phyloP scores from a whole-genome alignment of 2,888 invertebrate species.

The Erebia ligea region DNA sequence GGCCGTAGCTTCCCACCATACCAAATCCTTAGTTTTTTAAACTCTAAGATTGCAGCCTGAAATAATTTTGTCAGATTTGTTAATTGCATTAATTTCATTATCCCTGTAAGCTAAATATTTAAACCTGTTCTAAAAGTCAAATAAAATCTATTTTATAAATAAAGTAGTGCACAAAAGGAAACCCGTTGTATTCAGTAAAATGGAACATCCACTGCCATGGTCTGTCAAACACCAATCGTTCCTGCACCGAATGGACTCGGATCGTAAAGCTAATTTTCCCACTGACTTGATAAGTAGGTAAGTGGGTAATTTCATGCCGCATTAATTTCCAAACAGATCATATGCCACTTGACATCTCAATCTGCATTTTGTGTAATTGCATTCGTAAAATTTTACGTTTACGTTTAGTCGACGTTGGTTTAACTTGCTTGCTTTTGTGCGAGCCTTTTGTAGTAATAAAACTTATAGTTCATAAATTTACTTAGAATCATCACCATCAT shows the following conservation, averaged over 20 bases:
- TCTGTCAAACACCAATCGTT: conserved; percentile 67
- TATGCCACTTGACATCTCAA: conserved; percentile 40
- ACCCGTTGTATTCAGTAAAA: conserved; percentile 6
- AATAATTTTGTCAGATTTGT: no score
- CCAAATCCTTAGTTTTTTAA: no score
- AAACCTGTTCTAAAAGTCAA: neutral
- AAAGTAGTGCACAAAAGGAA: neutral
- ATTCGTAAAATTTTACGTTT: neutral
- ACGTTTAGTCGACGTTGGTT: neutral
- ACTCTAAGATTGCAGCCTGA: no score
- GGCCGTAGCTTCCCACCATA: no score
- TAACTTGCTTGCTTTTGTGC: neutral
- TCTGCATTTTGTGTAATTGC: conserved; percentile 24
- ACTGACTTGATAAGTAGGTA: conserved; percentile 78
- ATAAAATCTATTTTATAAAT: neutral
- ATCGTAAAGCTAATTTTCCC: conserved; percentile 76
- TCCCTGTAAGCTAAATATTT: no score
- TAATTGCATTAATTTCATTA: no score
- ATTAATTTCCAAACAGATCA: conserved; percentile 72
- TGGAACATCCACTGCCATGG: conserved; percentile 42
- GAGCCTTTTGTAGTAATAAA: no score
- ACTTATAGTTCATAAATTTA: no score
- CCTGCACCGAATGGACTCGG: conserved; percentile 64
- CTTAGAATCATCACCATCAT: no score
- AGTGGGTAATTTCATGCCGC: conserved; percentile 78